These are phyloP conservation scores for Nemoura dubitans DNA, from an alignment of 2,888 invertebrate species.

Conservation along the genomic window DNA sequence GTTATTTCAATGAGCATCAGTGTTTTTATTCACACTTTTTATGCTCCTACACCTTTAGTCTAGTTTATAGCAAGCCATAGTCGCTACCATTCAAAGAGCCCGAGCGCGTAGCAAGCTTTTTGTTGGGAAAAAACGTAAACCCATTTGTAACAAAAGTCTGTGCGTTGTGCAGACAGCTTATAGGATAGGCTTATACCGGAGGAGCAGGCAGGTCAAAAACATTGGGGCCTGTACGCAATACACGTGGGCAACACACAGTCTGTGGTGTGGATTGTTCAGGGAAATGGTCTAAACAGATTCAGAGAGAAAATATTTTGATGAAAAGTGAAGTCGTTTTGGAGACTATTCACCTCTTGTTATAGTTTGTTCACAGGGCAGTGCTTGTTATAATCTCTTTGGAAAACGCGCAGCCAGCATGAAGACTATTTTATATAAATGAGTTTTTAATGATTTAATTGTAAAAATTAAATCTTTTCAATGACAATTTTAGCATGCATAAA, in stretches of 20 bases:
- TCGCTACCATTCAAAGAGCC: neutral
- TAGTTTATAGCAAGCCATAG: neutral
- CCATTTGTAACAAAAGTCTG: slow-evolving; percentile 33
- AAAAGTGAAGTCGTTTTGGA: neutral
- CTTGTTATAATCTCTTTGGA: neutral
- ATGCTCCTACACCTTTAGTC: neutral
- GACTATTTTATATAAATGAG: slow-evolving; percentile 8
- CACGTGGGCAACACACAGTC: neutral
- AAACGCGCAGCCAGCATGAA: neutral
- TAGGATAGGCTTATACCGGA: neutral
- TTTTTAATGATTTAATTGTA: slow-evolving; percentile 30
- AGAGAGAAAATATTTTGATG: no score
- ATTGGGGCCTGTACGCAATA: neutral
- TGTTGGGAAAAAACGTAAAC: slow-evolving; percentile 27
- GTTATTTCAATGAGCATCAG: slow-evolving; percentile 27
- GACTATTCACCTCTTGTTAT: neutral
- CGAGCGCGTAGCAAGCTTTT: neutral
- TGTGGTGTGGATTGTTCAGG: no score
- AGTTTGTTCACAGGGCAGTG: neutral
- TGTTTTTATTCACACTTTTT: slow-evolving; percentile 16
- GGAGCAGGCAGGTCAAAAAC: neutral
- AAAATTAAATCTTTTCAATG: slow-evolving; percentile 16
- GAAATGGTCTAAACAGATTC: no score
- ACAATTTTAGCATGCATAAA: neutral
- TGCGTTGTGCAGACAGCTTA: neutral